Conservation (phyloP, 2,113 vertebrate genomes). For the Oncorhynchus masou region DNA sequence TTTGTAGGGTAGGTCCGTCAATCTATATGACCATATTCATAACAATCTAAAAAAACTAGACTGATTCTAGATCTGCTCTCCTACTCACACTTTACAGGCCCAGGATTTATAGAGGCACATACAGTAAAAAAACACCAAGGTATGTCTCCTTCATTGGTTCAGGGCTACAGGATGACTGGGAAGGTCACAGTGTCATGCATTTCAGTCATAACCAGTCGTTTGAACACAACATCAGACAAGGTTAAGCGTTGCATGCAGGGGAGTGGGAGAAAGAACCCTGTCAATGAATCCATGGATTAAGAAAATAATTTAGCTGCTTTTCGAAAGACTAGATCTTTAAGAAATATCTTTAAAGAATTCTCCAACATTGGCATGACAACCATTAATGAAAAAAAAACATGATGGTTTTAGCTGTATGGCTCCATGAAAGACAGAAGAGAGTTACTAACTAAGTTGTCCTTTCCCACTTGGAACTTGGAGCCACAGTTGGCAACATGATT, state of each 20-base stretch:
- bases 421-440: slow-evolving; percentile 27
- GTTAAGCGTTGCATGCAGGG: slow-evolving; percentile 35
- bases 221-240: background rate
- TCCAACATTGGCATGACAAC: background rate
- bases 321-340: background rate
- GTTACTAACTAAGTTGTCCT: slow-evolving; percentile 19
- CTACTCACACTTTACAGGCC: no score
- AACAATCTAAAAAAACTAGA: no score
- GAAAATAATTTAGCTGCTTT: slow-evolving; percentile 2
- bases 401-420: background rate
- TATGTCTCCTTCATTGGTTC: slow-evolving; percentile 34
- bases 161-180: slow-evolving; percentile 43
- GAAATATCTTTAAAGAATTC: background rate
- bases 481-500: slow-evolving; percentile 4
- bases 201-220: slow-evolving; percentile 12
- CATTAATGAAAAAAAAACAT: background rate
- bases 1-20: no score
- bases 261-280: background rate
- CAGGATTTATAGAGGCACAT: slow-evolving; percentile 9
- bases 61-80: no score
- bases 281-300: slow-evolving; percentile 1
- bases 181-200: slow-evolving; percentile 33
- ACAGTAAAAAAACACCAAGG: slow-evolving; percentile 2
- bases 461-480: slow-evolving; percentile 29
- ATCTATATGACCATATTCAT: no score